These are phyloP conservation scores for Centropus bengalensis DNA, from an alignment of 2,113 vertebrate species.

Conservation along the genomic window DNA sequence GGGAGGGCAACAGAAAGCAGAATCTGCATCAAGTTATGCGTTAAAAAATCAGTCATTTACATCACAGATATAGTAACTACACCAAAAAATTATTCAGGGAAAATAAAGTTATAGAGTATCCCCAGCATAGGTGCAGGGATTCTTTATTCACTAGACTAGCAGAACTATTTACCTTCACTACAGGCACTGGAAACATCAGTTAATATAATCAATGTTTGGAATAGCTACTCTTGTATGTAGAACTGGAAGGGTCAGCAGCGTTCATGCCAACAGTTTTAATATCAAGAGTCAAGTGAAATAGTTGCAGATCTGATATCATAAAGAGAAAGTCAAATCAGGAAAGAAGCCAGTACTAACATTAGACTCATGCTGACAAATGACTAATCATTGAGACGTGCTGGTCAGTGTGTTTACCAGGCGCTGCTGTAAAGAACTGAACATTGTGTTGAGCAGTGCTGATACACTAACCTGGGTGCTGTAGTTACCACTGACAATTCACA, in stretches of 20 bases:
- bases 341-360: slow-evolving; percentile 32
- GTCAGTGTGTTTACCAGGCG: not conserved
- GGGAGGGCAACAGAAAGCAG: not conserved
- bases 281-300: slow-evolving; percentile 52
- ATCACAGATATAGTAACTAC: not conserved
- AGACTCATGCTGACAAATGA: slow-evolving; percentile 23
- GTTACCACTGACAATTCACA: not conserved
- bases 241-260: not conserved
- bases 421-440: not conserved
- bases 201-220: not conserved
- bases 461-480: not conserved
- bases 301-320: slow-evolving; percentile 45
- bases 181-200: not conserved
- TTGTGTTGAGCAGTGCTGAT: not conserved
- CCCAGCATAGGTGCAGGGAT: not conserved
- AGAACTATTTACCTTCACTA: not conserved
- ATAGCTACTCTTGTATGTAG: not conserved
- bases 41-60: not conserved
- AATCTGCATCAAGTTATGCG: not conserved
- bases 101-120: not conserved
- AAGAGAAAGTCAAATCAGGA: not conserved
- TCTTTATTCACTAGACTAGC: not conserved
- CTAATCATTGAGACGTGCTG: not conserved
- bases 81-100: not conserved
- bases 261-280: not conserved